These are phyloP conservation scores for Hafferia zeledoni DNA, from an alignment of 2,797 vertebrate species.

Conservation along the genomic window DNA sequence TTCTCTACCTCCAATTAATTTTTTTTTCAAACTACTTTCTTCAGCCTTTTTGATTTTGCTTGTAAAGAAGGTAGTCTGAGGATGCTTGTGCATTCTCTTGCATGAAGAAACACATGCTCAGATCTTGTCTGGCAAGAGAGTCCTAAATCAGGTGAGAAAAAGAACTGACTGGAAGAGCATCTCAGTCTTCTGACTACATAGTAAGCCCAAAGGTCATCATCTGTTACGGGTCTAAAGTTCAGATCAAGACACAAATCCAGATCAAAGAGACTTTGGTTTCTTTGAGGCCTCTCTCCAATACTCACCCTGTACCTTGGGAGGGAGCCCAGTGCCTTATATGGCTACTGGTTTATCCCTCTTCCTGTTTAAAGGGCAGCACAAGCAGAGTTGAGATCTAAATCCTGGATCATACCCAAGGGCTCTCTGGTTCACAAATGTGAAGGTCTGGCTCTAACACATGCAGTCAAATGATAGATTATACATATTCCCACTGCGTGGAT, in stretches of 20 bases:
- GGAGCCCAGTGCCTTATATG: neutral
- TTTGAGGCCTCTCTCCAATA: neutral
- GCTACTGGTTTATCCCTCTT: neutral
- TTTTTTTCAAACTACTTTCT: neutral
- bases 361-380: constrained; percentile 6
- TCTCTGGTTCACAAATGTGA: neutral
- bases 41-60: neutral
- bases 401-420: neutral
- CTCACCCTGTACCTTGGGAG: constrained; percentile 33
- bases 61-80: neutral
- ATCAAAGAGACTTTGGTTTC: constrained; percentile 24
- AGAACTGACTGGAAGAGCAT: neutral
- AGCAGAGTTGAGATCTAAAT: neutral
- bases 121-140: neutral
- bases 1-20: neutral
- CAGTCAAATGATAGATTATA: neutral
- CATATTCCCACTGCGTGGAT: neutral
- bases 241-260: neutral
- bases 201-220: neutral
- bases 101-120: neutral
- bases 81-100: neutral
- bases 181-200: neutral
- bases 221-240: neutral
- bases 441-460: neutral
- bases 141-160: neutral